A percentile compares a stretch with the other conserved stretches of the same genome.
These are phyloP conservation scores for Argya squamiceps DNA, from an alignment of 2,797 vertebrate species.

Conservation along the genomic window DNA sequence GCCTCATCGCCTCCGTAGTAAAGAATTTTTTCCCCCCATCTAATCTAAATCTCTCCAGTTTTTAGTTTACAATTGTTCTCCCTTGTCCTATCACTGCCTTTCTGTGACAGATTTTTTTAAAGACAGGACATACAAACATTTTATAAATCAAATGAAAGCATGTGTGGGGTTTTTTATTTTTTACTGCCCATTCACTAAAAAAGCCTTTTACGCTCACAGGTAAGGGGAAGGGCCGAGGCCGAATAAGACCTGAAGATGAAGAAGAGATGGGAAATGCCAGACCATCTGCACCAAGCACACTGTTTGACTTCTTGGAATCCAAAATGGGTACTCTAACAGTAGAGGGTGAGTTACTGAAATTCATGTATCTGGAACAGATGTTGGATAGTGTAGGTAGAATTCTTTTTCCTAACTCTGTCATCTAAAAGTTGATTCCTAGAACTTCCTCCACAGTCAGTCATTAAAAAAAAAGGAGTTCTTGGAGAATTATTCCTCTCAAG, in stretches of 20 bases:
- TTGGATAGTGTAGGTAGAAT: background rate
- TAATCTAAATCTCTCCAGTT: background rate
- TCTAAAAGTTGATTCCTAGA: background rate
- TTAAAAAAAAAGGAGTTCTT: background rate
- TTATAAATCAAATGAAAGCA: background rate
- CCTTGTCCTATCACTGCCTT: background rate
- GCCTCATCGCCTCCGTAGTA: background rate
- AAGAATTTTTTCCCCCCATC: background rate
- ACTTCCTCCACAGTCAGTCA: background rate
- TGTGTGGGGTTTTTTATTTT: rapidly evolving
- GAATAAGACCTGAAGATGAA: conserved; percentile 88
- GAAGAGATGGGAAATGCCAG: conserved; percentile 89
- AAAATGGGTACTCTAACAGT: conserved; percentile 95
- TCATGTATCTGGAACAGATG: background rate
- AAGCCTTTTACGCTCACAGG: conserved; percentile 66
- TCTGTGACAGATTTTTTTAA: background rate
- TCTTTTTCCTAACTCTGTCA: background rate
- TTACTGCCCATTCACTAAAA: background rate
- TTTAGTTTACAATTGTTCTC: background rate
- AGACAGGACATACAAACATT: background rate
- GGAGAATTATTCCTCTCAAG: background rate
- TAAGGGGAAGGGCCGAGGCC: conserved; percentile 89
- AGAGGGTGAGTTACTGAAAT: conserved; percentile 82
- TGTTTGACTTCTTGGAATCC: conserved; percentile 98
- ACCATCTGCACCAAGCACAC: conserved; percentile 95